phyloP scores from a whole-genome alignment of 2,113 vertebrate species.

The Syrrhaptes paradoxus region DNA sequence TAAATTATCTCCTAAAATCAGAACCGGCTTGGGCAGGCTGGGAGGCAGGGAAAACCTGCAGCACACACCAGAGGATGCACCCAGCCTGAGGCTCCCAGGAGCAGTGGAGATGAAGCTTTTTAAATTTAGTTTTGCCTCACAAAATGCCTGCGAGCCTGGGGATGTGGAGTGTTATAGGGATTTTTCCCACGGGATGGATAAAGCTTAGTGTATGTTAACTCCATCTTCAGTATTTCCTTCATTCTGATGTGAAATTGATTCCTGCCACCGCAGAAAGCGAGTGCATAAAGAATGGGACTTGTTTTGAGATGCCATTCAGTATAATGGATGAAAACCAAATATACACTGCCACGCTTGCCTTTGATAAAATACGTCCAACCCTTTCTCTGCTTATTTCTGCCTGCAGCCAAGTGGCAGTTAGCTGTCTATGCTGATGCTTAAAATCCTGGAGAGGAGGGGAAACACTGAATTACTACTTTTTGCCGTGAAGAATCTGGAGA shows the following conservation, averaged over 20 bases:
- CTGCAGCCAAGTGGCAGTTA: not conserved
- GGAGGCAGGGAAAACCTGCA: not conserved
- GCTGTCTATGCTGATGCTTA: not conserved
- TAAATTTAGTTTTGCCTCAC: not conserved
- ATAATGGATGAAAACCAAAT: slow-evolving; percentile 28
- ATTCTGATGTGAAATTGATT: not conserved
- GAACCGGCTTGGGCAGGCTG: not conserved
- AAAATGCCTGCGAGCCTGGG: not conserved
- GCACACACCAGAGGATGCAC: not conserved
- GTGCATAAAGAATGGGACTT: not conserved
- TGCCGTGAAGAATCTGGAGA: slow-evolving; percentile 3
- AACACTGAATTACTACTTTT: not conserved
- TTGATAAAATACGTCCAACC: slow-evolving; percentile 7
- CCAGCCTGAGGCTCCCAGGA: not conserved
- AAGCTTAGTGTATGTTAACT: not conserved
- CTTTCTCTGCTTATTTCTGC: not conserved
- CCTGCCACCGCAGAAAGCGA: not conserved
- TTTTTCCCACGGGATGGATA: not conserved
- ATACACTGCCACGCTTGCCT: not conserved
- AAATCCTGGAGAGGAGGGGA: not conserved
- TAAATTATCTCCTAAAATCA: not conserved
- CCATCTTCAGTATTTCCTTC: not conserved
- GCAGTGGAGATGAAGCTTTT: not conserved
- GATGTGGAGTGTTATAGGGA: not conserved
- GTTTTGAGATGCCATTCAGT: not conserved